Base-by-base conservation (phyloP, 2,797 vertebrate genomes). In the Pseudomugil tenellus region DNA sequence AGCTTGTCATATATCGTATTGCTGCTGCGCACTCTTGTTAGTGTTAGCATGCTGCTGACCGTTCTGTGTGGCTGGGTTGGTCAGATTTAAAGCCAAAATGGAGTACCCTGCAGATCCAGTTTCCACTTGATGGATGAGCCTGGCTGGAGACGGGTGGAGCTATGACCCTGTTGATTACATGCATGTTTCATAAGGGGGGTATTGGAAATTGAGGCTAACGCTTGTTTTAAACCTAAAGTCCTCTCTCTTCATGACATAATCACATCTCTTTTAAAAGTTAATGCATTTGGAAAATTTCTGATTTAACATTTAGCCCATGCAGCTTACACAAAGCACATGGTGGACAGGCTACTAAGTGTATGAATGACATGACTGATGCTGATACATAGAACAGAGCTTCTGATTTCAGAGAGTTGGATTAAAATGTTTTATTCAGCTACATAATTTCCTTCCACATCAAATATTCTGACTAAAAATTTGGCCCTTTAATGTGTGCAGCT, bases 141-240 rank as follows among this genome's bases (percentile, higher is more conserved):
- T 90, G 88, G 84, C 87, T 85, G 70, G 66, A 87, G 74, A 85
- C 80, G 73, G 80, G 65, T 58, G 77, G 74, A 84, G 89, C 87
- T 75, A 57, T 87, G 86, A 91, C 91, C 87, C 76, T 82, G 87
- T 85, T 93, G 91, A 94, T 92, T 93, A 84, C 89, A 91, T 92
- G 88, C 90, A 91, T 92, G 88, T 91, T 94, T 92, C 87, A 93
- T 92, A n/a, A 86, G 76, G 76, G 86, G 66, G 89, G 85, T 79
- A 72, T 74, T 57, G 70, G 69, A 73, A 76, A 84, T 64, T 62
- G 74, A 80, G 74, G 59, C 74, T 65, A 5, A 63, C 51, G 67
- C 69, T 82, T 76, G 39, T 51, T 69, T 75, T 70, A 69, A 54
- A 57, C 58, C 58, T 60, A 52, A 28, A 41, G 57, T 81, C 79